These are phyloP conservation scores for Carollia perspicillata DNA, from an alignment of 2,113 vertebrate species.

Conservation along the genomic window DNA sequence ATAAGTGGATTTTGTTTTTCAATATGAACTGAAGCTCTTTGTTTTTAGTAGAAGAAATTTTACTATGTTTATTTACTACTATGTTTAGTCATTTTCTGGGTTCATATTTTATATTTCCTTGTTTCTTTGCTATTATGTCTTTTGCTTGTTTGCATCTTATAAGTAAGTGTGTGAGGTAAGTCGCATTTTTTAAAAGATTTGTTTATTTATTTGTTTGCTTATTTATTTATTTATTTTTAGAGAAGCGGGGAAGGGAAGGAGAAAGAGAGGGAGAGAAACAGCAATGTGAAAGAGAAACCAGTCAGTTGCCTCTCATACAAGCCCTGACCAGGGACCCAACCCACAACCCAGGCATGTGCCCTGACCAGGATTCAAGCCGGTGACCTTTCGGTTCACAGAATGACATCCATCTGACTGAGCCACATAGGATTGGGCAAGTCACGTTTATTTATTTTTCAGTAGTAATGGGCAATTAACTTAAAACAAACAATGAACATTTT, in stretches of 20 bases:
- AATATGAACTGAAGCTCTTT: background rate
- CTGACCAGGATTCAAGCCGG: no score
- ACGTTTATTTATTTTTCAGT: background rate
- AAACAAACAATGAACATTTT: constrained; percentile 30
- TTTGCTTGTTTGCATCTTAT: constrained; percentile 28
- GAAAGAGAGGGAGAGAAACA: no score
- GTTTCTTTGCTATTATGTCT: background rate
- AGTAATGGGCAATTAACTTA: constrained; percentile 18
- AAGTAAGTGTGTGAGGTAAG: background rate
- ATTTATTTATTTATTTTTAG: background rate
- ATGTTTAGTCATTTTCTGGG: constrained; percentile 41
- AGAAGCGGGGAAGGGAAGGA: no score
- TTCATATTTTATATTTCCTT: constrained; percentile 24
- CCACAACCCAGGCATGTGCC: no score
- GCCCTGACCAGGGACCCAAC: no score
- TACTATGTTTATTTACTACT: background rate
- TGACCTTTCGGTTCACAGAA: no score
- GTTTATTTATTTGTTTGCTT: background rate
- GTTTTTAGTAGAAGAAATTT: constrained; percentile 27
- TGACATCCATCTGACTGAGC: no score
- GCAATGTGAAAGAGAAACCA: no score
- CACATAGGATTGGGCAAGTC: background rate
- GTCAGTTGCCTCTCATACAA: no score
- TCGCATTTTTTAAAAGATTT: background rate
- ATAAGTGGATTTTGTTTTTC: constrained; percentile 13